phyloP scores from a whole-genome alignment of 2,797 vertebrate species.

The Protosalanx chinensis region DNA sequence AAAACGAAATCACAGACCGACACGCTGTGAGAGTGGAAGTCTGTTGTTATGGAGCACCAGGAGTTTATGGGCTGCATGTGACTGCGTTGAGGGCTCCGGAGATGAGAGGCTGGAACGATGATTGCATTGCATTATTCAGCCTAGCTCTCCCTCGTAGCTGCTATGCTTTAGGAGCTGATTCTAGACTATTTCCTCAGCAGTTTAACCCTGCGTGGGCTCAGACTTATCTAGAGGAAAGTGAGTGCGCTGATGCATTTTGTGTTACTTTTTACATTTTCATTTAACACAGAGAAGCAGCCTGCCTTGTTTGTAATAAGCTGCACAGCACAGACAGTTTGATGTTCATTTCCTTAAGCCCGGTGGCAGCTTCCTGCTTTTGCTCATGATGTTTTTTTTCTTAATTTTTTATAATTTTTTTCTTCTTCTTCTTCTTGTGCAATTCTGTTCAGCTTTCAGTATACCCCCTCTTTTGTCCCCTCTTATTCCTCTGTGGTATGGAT shows the following conservation, averaged over 20 bases:
- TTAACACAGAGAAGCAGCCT: conserved; percentile 8
- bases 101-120: too few relatives aligned
- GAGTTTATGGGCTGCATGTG: too few relatives aligned
- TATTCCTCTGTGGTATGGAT: conserved; percentile 4
- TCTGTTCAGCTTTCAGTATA: conserved; percentile 15
- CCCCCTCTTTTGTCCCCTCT: not conserved
- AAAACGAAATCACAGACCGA: too few relatives aligned
- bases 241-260: not conserved
- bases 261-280: conserved; percentile 19
- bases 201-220: too few relatives aligned
- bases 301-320: conserved; percentile 45
- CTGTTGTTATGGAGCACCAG: too few relatives aligned
- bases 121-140: too few relatives aligned
- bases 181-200: conserved; percentile 30
- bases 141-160: too few relatives aligned
- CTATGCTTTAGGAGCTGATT: not conserved
- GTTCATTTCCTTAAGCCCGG: conserved; percentile 57
- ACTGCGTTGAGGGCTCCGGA: too few relatives aligned
- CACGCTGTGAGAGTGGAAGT: too few relatives aligned
- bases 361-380: conserved; percentile 50
- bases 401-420: conserved; percentile 30
- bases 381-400: conserved; percentile 56
- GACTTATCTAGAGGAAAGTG: not conserved
- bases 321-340: conserved; percentile 49
- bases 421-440: conserved; percentile 9